phyloP scores from a whole-genome alignment of 1,140 invertebrate genomes.

The Druon quercuslanigerum region DNA sequence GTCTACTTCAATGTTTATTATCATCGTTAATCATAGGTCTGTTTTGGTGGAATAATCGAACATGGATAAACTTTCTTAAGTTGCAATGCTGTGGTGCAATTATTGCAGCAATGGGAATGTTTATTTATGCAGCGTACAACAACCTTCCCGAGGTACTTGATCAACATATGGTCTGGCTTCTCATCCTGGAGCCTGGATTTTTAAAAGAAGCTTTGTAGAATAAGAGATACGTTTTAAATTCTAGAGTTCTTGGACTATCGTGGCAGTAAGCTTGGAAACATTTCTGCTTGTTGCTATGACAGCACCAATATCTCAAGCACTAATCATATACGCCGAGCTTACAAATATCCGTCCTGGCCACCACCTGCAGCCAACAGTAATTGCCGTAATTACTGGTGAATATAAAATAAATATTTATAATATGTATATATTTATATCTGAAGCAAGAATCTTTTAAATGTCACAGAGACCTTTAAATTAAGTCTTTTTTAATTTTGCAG shows the following conservation, averaged over 20 bases:
- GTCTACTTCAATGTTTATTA: slow-evolving; percentile 77
- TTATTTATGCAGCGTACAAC: slow-evolving; percentile 78
- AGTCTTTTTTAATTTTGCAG: slow-evolving; percentile 55
- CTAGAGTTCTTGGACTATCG: slow-evolving; percentile 69
- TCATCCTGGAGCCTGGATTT: neutral
- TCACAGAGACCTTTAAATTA: neutral
- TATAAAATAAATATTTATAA: slow-evolving; percentile 21
- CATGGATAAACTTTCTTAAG: slow-evolving; percentile 81
- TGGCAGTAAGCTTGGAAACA: slow-evolving; percentile 75
- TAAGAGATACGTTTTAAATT: slow-evolving; percentile 45
- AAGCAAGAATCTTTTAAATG: neutral
- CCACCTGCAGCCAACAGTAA: slow-evolving; percentile 77
- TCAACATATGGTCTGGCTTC: neutral
- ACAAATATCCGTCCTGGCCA: slow-evolving; percentile 73
- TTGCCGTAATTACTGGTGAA: slow-evolving; percentile 78
- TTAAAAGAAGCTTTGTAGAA: neutral
- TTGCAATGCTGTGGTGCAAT: slow-evolving; percentile 80
- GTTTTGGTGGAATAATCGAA: slow-evolving; percentile 79
- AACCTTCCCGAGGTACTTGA: slow-evolving; percentile 75
- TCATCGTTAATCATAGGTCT: slow-evolving; percentile 76
- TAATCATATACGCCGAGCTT: slow-evolving; percentile 78
- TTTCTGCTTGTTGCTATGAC: slow-evolving; percentile 77
- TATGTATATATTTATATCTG: neutral
- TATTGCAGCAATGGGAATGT: slow-evolving; percentile 79
- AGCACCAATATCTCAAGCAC: slow-evolving; percentile 77